Evolutionary conservation across 1,140 invertebrate species (phyloP).

Genomic region (Archegozetes longisetosus): DNA sequence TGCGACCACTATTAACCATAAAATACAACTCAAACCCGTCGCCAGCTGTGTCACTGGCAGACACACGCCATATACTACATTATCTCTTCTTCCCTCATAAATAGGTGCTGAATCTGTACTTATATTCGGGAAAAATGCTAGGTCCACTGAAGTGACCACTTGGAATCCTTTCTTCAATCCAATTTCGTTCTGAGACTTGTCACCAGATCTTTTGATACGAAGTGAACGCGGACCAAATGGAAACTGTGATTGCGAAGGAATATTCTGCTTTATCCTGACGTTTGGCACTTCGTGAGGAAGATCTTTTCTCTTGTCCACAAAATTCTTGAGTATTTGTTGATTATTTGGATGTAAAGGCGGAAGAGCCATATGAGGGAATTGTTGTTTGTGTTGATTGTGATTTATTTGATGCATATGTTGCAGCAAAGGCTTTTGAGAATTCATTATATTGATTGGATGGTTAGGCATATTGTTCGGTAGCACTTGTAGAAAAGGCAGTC

Average conservation of each 20-base stretch:
- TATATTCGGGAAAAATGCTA: conserved; percentile 69
- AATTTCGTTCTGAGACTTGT: conserved; percentile 41
- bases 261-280: too few species aligned
- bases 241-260: conserved; percentile 19
- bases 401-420: not conserved
- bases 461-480: not conserved
- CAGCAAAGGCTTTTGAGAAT: not conserved
- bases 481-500: not conserved
- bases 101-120: conserved; percentile 40
- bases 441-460: not conserved
- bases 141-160: conserved; percentile 77
- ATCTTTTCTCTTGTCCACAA: not conserved
- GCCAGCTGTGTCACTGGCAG: conserved; percentile 73
- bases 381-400: not conserved
- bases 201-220: conserved; percentile 39
- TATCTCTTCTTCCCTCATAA: conserved; percentile 64
- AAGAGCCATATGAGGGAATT: not conserved
- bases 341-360: not conserved
- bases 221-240: conserved; percentile 22
- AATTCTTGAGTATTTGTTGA: too few species aligned
- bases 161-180: conserved; percentile 65
- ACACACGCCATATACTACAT: conserved; percentile 75
- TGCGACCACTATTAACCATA: conserved; percentile 4
- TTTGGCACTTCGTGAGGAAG: not conserved
- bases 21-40: conserved; percentile 29